Evolutionary conservation across 2,888 invertebrate genomes (phyloP), one percentile per base, ranked within the genome.

Genomic region (Andricus curvator): DNA sequence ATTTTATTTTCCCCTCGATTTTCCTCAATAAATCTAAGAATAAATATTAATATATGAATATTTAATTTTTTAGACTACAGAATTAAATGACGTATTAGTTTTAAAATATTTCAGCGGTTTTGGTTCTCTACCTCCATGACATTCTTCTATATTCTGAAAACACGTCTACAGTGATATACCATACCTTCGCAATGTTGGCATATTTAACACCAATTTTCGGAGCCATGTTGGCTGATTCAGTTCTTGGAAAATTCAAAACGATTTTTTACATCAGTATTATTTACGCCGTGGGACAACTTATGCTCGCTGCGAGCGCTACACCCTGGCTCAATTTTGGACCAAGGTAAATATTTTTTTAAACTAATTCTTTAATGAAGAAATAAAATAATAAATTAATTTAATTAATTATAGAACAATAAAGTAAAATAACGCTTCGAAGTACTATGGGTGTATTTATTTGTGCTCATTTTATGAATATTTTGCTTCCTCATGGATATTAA

Each of bases 201-300:
- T 99, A 97, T 94, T 96, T 98, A 93, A 97, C 97, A 85, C 98
- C 98, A 0, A 87, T 98, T 3, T 88, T 98, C 48, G 99, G 99
- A 3, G 99, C 99, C 41, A 97, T 99, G 89, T 93, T 99, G 62
- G 98, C 99, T 0, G 99, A 99, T 93, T 97, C 98, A 81, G 96
- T 95, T 93, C 94, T 98, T 67, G 99, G 99, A 77, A 97, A 98
- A 93, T 99, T 97, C 93, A 95, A 95, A 85, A 98, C 98, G 1
- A 99, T 99, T 86, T 93, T 99, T 56, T 98, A 96, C 92, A 93
- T 99, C 25, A 99, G 98, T 6, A 93, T 98, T 64, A 94, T 99
- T 29, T 99, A 99, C 90, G 96, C 97, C 0, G 78, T 95, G 8
- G 99, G 99, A n/a, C 97, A 96, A 87, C 92, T 96, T 15, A 92